Conservation (phyloP, 2,113 vertebrate genomes). For the Scartelaos histophorus region DNA sequence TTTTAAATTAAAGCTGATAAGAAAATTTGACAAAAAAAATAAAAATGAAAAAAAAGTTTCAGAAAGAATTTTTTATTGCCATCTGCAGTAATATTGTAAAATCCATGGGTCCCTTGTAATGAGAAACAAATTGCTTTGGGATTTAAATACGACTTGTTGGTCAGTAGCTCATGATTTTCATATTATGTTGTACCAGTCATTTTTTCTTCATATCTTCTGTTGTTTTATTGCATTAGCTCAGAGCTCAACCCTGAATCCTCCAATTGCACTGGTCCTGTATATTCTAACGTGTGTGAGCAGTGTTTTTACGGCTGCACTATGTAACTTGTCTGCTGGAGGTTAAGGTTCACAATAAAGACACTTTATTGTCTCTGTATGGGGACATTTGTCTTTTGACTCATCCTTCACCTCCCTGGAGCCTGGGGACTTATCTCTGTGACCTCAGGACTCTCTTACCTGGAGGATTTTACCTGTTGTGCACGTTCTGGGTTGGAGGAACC, state of each 20-base stretch:
- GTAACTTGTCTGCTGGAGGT: no score
- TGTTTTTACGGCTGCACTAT: neutral
- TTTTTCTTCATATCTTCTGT: constrained; percentile 1
- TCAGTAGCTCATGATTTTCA: neutral
- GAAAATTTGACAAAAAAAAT: no score
- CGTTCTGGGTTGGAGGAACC: no score
- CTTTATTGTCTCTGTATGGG: no score
- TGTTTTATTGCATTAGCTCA: neutral
- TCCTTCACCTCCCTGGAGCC: no score
- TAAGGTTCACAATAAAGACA: no score
- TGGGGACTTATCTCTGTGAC: no score
- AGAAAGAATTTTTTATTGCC: no score
- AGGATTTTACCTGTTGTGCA: no score
- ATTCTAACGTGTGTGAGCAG: neutral
- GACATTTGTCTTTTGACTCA: no score
- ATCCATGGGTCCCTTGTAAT: neutral
- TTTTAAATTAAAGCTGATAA: neutral
- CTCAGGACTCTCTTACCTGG: no score
- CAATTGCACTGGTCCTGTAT: neutral
- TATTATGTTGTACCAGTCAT: neutral
- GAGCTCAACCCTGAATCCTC: neutral
- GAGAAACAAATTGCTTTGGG: constrained; percentile 4
- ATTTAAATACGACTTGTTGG: neutral
- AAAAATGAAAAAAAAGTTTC: no score
- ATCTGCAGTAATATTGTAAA: neutral